Evolutionary conservation across 2,113 vertebrate genomes (phyloP), one percentile per base, ranked within the genome.

Genomic region (Macquaria australasica): DNA sequence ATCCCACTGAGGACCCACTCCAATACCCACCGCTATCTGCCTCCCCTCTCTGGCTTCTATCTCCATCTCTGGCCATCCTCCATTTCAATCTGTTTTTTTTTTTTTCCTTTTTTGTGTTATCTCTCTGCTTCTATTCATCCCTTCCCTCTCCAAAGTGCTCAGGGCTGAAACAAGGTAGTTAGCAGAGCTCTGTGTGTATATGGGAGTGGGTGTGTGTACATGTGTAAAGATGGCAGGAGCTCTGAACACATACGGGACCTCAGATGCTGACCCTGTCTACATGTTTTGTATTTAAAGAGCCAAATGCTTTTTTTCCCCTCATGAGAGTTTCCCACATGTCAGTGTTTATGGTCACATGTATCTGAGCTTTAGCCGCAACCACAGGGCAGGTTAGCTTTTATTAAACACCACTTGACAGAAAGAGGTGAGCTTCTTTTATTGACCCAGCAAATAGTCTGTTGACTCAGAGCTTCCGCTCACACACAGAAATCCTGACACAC

Each of bases 341-440:
- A 23, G 62, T 77, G 68, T 79, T 59, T 31, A 64, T 14, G 9
- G n/a, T 84, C 37, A 66, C 81, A 31, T n/a, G 82, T 77, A 34
- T 41, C 58, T 31, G 37, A 88, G 89, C 87, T 81, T n/a, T 18
- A 43, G 60, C 45, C 25, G 51, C 45, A 20, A 34, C n/a, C 60
- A 18, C 63, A 4, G 69, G 37, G 76, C 77, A 66, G 76, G 76
- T 85, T 75, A 67, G 85, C 87, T 87, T 77, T 86, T 89, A 91
- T 89, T 90, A 92, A 92, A 91, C 86, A 62, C 78, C 83, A 87
- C 91, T 92, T 86, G 89, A 85, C 87, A 85, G 71, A 18, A 53
- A 59, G 81, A 83, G 80, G 55, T 79, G 85, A 88, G 84, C 85
- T 51, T 64, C 79, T 78, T 51, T 77, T 81, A 70, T 90, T 91